Evolutionary conservation across 2,888 invertebrate species (phyloP).

Genomic region (Thymelicus sylvestris): DNA sequence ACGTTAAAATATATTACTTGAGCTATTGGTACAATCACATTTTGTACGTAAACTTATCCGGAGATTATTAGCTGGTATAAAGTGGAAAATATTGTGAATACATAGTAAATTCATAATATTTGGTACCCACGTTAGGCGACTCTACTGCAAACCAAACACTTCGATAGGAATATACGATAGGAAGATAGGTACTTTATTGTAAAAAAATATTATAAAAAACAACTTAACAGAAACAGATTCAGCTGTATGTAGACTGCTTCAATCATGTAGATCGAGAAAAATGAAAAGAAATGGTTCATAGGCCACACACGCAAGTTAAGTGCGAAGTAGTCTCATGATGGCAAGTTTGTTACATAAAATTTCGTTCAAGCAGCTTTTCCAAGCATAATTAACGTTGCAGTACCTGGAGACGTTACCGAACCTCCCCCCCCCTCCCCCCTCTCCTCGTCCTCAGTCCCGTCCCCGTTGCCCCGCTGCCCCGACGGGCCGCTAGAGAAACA

Average conservation of each 20-base stretch:
- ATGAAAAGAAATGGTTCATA: too few species aligned
- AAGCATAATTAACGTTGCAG: conserved; percentile 33
- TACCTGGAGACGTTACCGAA: neutral
- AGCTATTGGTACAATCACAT: neutral
- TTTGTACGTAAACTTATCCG: neutral
- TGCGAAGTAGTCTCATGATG: neutral
- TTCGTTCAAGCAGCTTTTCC: neutral
- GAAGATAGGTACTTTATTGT: too few species aligned
- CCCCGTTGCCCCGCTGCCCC: conserved; percentile 5
- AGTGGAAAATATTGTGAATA: too few species aligned
- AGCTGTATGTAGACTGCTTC: too few species aligned
- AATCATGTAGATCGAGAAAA: too few species aligned
- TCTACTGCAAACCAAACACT: too few species aligned
- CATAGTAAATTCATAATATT: neutral
- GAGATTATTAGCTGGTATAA: too few species aligned
- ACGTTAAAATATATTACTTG: conserved; percentile 3
- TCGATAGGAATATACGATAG: too few species aligned
- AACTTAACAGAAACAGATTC: too few species aligned
- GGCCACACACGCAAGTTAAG: neutral
- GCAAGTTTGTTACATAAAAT: neutral
- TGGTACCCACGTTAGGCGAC: too few species aligned
- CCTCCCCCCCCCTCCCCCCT: neutral
- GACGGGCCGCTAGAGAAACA: conserved; percentile 65
- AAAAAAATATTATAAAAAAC: too few species aligned
- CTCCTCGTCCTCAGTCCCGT: neutral